phyloP scores from a whole-genome alignment of 2,797 vertebrate genomes.

The Esox masquinongy region DNA sequence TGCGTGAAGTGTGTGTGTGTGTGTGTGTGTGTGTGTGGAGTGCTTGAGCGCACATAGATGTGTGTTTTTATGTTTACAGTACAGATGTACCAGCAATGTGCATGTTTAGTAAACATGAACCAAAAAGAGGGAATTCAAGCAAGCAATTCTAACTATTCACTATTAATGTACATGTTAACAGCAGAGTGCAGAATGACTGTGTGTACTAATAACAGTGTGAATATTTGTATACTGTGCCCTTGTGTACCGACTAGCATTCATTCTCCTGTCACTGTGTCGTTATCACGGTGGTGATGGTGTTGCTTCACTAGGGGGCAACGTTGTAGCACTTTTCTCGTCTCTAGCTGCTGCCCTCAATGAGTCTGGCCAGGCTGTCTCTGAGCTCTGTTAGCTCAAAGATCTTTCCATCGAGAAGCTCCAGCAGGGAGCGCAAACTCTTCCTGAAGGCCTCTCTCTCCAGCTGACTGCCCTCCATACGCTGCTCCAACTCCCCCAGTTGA shows the following conservation, averaged over 20 bases:
- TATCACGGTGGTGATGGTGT: slow-evolving; percentile 28
- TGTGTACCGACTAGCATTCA: slow-evolving; percentile 18
- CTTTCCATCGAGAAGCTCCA: slow-evolving; percentile 94
- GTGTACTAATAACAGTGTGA: slow-evolving; percentile 33
- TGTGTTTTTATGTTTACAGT: not conserved
- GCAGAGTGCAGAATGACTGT: slow-evolving; percentile 17
- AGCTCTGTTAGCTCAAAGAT: slow-evolving; percentile 97
- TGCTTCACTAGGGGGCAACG: slow-evolving; percentile 9
- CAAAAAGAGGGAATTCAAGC: slow-evolving; percentile 51
- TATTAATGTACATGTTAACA: not conserved
- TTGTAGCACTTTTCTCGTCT: slow-evolving; percentile 41
- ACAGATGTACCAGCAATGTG: slow-evolving; percentile 4
- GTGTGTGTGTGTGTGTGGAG: not conserved
- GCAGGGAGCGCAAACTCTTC: slow-evolving; percentile 91
- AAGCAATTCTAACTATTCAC: slow-evolving; percentile 38
- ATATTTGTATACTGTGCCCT: not conserved
- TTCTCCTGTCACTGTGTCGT: slow-evolving; percentile 5
- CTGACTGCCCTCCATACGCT: slow-evolving; percentile 90
- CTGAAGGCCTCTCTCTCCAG: slow-evolving; percentile 87
- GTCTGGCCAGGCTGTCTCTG: slow-evolving; percentile 90
- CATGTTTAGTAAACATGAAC: not conserved
- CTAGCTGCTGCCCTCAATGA: slow-evolving; percentile 92
- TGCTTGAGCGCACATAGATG: not conserved
- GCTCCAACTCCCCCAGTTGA: slow-evolving; percentile 88
- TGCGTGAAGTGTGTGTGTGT: not conserved